Percentiles rank a stretch among this genome's conserved stretches.
Conservation (phyloP, 1,140 invertebrate genomes). For the Aporrectodea caliginosa region DNA sequence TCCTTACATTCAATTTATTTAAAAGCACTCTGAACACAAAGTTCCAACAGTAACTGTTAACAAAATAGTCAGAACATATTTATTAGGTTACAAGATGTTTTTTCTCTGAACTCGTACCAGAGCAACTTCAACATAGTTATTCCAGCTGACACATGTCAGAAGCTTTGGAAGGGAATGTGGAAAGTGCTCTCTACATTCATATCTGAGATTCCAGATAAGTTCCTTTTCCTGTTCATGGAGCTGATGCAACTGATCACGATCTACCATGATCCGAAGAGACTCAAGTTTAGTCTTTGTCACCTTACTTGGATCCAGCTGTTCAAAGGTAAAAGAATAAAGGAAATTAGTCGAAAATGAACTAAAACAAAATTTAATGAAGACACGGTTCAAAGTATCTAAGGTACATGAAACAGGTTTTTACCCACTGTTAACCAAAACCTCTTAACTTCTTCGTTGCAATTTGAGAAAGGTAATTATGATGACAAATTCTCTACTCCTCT, state of each 20-base stretch:
- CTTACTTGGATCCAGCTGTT: not conserved
- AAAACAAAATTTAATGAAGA: not conserved
- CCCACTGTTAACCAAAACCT: not conserved
- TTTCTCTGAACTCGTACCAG: conserved; percentile 42
- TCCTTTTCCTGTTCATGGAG: conserved; percentile 51
- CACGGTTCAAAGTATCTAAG: not conserved
- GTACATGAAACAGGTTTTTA: not conserved
- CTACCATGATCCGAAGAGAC: conserved; percentile 29
- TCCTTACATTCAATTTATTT: no score
- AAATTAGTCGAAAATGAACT: not conserved
- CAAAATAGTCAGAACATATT: no score
- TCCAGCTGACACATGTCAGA: conserved; percentile 57
- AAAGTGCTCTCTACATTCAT: conserved; percentile 62
- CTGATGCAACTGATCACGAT: conserved; percentile 32
- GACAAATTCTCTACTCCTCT: no score
- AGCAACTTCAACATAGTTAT: conserved; percentile 44
- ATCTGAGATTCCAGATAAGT: conserved; percentile 44
- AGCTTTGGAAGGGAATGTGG: conserved; percentile 77
- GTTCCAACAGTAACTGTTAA: no score
- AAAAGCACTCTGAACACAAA: no score
- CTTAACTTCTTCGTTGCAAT: no score
- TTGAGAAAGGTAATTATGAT: no score
- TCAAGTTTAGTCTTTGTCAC: not conserved
- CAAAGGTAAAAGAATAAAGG: not conserved
- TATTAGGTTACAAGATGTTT: no score